These are phyloP conservation scores for Strigops habroptila DNA, from an alignment of 2,113 vertebrate species.

Conservation along the genomic window DNA sequence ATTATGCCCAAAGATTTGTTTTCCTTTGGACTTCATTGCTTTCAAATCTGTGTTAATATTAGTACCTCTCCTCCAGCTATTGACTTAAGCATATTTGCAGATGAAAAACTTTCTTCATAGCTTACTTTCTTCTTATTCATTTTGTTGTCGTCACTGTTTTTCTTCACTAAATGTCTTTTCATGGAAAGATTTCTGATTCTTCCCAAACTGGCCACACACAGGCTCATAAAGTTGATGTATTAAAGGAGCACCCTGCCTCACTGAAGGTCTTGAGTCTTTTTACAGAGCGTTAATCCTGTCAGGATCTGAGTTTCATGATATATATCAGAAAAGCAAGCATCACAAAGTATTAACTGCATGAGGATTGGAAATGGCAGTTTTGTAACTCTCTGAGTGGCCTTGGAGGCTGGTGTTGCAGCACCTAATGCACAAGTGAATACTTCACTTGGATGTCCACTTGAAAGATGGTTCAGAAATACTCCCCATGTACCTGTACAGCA, in stretches of 20 bases:
- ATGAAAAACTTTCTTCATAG: not conserved
- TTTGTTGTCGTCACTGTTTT: not conserved
- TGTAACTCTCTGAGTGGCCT: not conserved
- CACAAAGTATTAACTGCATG: not conserved
- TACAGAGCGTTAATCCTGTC: conserved; percentile 6
- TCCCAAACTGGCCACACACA: not conserved
- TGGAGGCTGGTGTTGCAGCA: not conserved
- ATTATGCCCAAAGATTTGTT: not conserved
- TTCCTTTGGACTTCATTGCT: not conserved
- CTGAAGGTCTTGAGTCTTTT: not conserved
- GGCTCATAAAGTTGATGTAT: not conserved
- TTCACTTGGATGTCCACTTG: not conserved
- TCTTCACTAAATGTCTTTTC: not conserved
- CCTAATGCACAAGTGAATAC: not conserved
- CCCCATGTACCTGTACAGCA: not conserved
- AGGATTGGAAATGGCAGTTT: not conserved
- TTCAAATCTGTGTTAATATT: not conserved
- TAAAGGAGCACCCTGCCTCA: not conserved
- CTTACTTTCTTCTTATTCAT: not conserved
- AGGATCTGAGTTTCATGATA: not conserved
- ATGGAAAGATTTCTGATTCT: not conserved
- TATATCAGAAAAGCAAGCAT: not conserved
- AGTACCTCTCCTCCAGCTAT: not conserved
- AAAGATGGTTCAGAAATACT: not conserved
- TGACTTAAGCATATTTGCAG: not conserved